These are phyloP conservation scores for Drosophila gaucha DNA, from an alignment of 2,888 invertebrate species.

Conservation along the genomic window DNA sequence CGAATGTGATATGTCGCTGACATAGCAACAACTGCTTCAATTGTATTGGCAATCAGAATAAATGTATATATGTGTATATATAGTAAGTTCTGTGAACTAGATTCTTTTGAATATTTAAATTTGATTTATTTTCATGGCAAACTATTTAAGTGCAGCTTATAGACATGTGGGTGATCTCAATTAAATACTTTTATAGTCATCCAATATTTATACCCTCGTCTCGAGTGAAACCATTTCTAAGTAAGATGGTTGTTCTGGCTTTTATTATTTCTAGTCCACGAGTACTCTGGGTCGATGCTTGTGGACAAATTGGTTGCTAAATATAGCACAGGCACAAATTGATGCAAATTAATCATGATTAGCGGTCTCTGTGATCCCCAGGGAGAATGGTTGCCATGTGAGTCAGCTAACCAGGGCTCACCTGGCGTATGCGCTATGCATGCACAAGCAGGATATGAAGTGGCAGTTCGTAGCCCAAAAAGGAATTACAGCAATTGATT, in stretches of 20 bases:
- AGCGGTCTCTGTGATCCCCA: conserved; percentile 38
- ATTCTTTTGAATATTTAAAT: not conserved
- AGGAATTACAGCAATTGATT: conserved; percentile 48
- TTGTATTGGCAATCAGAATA: not conserved
- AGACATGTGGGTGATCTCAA: not conserved
- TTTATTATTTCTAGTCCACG: not conserved
- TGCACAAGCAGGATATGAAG: conserved; percentile 21
- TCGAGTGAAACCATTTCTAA: not conserved
- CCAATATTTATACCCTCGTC: not conserved
- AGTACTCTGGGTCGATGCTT: conserved; percentile 6
- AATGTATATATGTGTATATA: not conserved
- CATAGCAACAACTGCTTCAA: not conserved
- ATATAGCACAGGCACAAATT: conserved; percentile 64
- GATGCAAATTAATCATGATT: conserved; percentile 79
- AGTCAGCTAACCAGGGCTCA: conserved; percentile 25
- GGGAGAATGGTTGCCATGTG: conserved; percentile 30
- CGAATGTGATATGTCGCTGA: not conserved
- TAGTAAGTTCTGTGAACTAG: not conserved
- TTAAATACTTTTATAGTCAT: not conserved
- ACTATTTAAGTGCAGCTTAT: conserved; percentile 1
- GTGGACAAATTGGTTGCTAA: conserved; percentile 52
- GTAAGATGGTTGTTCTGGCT: not conserved
- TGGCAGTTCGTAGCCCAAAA: conserved; percentile 15
- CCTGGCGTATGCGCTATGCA: conserved; percentile 55
- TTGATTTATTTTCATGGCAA: conserved; percentile 6